Evolutionary conservation across 1,140 invertebrate species (phyloP).

Genomic region (Nylanderia fulva): DNA sequence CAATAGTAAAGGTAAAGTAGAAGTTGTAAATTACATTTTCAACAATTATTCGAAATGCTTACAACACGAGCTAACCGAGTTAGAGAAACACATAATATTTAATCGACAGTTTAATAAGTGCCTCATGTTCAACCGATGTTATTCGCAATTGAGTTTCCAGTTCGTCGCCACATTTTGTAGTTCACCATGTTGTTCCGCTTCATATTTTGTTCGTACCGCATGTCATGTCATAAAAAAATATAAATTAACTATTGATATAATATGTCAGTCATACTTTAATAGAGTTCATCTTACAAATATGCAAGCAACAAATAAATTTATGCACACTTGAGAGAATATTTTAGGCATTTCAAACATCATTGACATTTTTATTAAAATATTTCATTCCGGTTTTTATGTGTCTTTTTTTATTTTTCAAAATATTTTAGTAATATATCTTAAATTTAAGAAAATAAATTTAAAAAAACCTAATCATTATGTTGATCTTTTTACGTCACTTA

Average conservation of each 20-base stretch:
- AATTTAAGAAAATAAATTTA: background rate
- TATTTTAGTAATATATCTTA: background rate
- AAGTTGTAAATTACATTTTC: background rate
- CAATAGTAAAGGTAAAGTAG: background rate
- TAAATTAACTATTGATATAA: conserved; percentile 50
- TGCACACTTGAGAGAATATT: background rate
- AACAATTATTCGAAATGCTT: conserved; percentile 17
- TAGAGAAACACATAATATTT: background rate
- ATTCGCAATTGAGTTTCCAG: conserved; percentile 29
- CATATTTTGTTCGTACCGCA: conserved; percentile 38
- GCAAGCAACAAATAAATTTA: conserved; percentile 1
- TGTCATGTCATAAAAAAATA: conserved; percentile 40
- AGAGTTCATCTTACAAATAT: conserved; percentile 18
- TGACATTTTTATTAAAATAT: conserved; percentile 4
- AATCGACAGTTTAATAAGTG: background rate
- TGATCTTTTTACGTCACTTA: background rate
- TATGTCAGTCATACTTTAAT: conserved; percentile 21
- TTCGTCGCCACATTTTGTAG: conserved; percentile 10
- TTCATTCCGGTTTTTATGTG: no score
- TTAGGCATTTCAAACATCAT: background rate
- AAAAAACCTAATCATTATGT: background rate
- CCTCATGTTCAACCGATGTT: background rate
- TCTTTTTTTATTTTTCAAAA: no score
- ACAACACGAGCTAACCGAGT: background rate
- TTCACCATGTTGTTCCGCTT: conserved; percentile 18